Base-by-base conservation (phyloP, 23 tunicate genomes). In the Halocynthia aurantium region DNA sequence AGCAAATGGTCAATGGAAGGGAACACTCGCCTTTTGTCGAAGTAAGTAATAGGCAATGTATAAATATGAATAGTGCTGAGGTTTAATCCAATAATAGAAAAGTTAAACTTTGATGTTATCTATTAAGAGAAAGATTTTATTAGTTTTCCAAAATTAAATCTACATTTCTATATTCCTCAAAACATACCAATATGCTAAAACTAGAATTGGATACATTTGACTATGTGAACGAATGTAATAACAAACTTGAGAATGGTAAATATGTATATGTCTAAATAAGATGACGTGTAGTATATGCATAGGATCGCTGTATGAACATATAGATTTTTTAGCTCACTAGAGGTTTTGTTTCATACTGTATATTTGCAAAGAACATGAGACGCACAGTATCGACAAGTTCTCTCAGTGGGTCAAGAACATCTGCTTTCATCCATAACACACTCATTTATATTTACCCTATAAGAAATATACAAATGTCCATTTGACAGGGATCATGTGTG, bases 321-420 rank as follows among this genome's bases (percentile, higher is more conserved):
- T 65, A 6, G 70, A 15, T 65, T 44, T 65, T 6, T 65, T 44
- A 65, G 65, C 70, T 56, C 83, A 61, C 93, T 87, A 76, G 78
- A 72, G 93, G 76, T 70, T 84, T 87, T 87, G 93, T 81, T 67
- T 8, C 72, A 53, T 82, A 82, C 86, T 82, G 62, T 6, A 21
- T 8, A 20, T 51, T 7, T 21, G 58, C 61, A 49, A n/a, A 67
- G 6, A 15, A 65, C 52, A 19, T 44, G 18, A 8, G 49, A 17
- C 6, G 51, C 52, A 11, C 57, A 83, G 94, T 88, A 88, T 88
- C 94, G 94, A 88, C 94, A 88, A 88, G 94, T 70, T 83, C 94
- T 88, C 94, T 88, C 94, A 88, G 94, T 88, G 82, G 87, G 86
- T 64, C 70, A 77, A 62, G 85, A 61, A 52, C 51, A 55, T 15